These are phyloP conservation scores for Caerostris darwini DNA, from an alignment of 1,140 invertebrate genomes.

Conservation along the genomic window DNA sequence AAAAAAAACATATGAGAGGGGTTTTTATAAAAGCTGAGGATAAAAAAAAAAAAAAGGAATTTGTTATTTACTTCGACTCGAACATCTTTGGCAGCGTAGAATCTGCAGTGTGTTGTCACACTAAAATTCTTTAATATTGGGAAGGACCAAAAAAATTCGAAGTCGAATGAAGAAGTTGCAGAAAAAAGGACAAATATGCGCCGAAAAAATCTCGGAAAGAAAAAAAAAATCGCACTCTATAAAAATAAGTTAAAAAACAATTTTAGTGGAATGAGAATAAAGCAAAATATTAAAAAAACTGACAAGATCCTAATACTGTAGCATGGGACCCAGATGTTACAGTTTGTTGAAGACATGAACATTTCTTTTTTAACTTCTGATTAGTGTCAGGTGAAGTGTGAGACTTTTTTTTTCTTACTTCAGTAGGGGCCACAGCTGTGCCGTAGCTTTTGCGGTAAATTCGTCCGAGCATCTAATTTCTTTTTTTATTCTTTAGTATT, in stretches of 20 bases:
- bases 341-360: conserved; percentile 68
- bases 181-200: background rate
- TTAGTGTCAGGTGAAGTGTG: conserved; percentile 72
- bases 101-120: background rate
- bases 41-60: background rate
- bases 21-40: background rate
- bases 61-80: background rate
- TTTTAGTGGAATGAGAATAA: conserved; percentile 38
- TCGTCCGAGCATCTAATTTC: conserved; percentile 69
- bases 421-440: conserved; percentile 60
- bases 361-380: conserved; percentile 73
- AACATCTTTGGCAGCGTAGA: background rate
- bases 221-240: conserved; percentile 46
- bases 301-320: conserved; percentile 34
- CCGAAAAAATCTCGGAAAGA: background rate
- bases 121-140: conserved; percentile 13
- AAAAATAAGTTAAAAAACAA: conserved; percentile 68
- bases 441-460: conserved; percentile 65
- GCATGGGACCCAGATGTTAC: conserved; percentile 67
- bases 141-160: background rate
- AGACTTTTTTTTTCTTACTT: conserved; percentile 65
- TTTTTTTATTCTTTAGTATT: conserved; percentile 34
- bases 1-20: background rate
- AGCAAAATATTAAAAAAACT: conserved; percentile 59
- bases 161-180: background rate